These are phyloP conservation scores for Gymnorhina tibicen DNA, from an alignment of 2,113 vertebrate genomes.

Conservation along the genomic window DNA sequence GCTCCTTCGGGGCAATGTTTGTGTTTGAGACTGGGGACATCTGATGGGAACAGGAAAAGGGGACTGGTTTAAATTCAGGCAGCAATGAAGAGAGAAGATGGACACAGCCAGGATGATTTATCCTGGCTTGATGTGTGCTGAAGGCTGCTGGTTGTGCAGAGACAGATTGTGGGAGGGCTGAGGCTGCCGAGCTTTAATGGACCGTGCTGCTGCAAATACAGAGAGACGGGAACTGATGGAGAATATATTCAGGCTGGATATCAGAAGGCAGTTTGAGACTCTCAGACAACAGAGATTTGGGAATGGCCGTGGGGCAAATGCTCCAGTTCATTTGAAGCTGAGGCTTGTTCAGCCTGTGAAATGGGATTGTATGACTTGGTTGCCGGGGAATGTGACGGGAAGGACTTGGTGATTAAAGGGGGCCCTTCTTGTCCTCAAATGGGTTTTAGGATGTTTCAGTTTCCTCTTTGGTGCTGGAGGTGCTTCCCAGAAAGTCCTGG, in stretches of 20 bases:
- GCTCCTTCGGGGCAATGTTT: background rate
- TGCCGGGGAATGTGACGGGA: constrained; percentile 31
- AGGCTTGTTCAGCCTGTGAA: constrained; percentile 58
- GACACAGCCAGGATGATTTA: background rate
- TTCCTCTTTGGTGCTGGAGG: constrained; percentile 15
- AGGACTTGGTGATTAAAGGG: constrained; percentile 58
- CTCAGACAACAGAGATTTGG: constrained; percentile 56
- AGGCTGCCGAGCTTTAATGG: background rate
- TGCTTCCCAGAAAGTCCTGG: constrained; percentile 28
- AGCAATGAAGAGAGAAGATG: background rate
- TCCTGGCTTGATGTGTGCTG: background rate
- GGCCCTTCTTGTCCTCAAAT: constrained; percentile 44
- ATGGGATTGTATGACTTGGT: constrained; percentile 56
- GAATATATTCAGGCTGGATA: constrained; percentile 46
- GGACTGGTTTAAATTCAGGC: background rate
- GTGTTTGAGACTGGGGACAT: background rate
- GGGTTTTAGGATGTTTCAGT: constrained; percentile 30
- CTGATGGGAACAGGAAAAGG: background rate
- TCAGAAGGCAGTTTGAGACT: constrained; percentile 28
- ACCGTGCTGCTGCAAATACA: constrained; percentile 11
- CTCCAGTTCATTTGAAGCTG: constrained; percentile 60
- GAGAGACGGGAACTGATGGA: constrained; percentile 2
- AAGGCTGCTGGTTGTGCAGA: background rate
- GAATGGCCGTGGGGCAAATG: constrained; percentile 43
- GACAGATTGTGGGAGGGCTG: background rate